A percentile compares a stretch with the other conserved stretches of the same genome.
phyloP scores from a whole-genome alignment of 2,113 vertebrate species.

The Eclectus roratus region DNA sequence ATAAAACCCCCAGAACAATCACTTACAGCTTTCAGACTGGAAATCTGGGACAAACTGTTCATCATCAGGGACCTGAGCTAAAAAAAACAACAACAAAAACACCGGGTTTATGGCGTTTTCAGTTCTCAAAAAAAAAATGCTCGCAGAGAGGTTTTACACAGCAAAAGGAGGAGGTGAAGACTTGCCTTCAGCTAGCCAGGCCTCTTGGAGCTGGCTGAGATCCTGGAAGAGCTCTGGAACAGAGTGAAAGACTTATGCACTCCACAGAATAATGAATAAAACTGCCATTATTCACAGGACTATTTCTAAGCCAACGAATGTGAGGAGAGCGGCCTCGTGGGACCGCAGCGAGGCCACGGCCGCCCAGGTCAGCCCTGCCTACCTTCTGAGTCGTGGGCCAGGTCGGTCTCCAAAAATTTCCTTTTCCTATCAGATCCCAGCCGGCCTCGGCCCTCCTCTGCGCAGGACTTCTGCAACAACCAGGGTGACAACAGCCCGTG shows the following conservation, averaged over 20 bases:
- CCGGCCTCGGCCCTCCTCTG: constrained; percentile 82
- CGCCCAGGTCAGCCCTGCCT: not conserved
- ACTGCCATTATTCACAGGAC: not conserved
- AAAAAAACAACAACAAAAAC: constrained; percentile 25
- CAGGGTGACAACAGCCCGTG: not conserved
- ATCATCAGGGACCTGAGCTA: constrained; percentile 96
- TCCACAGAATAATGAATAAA: constrained; percentile 10
- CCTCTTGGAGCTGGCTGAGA: constrained; percentile 95
- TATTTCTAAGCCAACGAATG: rapidly evolving
- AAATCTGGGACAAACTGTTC: constrained; percentile 99
- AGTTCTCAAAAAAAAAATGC: constrained; percentile 26
- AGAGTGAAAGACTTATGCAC: constrained; percentile 47
- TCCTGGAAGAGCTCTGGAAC: constrained; percentile 95
- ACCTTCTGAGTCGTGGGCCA: constrained; percentile 97
- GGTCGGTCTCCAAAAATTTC: constrained; percentile 91
- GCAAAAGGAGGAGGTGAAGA: constrained; percentile 63
- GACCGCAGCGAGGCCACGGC: not conserved
- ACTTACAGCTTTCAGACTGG: constrained; percentile 97
- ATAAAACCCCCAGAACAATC: constrained; percentile 14
- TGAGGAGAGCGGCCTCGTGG: rapidly evolving
- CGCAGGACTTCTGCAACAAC: constrained; percentile 73
- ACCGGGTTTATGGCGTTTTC: not conserved
- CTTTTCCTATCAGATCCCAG: constrained; percentile 85
- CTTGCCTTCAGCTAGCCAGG: constrained; percentile 96
- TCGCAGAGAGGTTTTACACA: not conserved